phyloP scores from a whole-genome alignment of 2,888 invertebrate species.

The Autographa gamma region DNA sequence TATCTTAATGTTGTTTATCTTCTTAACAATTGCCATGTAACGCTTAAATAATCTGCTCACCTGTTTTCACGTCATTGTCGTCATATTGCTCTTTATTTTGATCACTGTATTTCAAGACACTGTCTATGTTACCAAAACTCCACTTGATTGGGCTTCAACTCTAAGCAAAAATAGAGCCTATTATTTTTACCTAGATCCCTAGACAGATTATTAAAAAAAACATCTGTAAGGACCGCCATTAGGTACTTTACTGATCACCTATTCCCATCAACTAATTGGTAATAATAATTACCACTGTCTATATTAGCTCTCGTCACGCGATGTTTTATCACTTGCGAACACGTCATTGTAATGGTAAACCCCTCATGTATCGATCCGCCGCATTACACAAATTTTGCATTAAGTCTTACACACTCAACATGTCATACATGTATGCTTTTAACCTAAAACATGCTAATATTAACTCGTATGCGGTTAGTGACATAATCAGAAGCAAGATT shows the following conservation, averaged over 20 bases:
- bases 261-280: constrained; percentile 10
- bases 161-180: background rate
- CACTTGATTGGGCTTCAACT: too few species aligned
- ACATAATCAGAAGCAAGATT: background rate
- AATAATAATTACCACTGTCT: constrained; percentile 15
- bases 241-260: background rate
- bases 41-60: background rate
- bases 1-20: background rate
- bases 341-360: constrained; percentile 17
- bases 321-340: constrained; percentile 5
- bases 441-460: constrained; percentile 17
- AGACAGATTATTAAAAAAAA: background rate
- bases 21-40: background rate
- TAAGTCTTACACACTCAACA: constrained; percentile 22
- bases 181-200: background rate
- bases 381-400: constrained; percentile 38
- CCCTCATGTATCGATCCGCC: constrained; percentile 1
- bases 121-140: too few species aligned
- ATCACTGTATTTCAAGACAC: background rate
- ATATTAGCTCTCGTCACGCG: constrained; percentile 14
- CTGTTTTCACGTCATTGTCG: background rate
- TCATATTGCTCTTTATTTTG: background rate
- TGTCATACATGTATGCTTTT: constrained; percentile 36
- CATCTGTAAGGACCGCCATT: background rate
- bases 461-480: background rate